Evolutionary conservation across 2,797 vertebrate species (phyloP).

Genomic region (Falco cherrug): DNA sequence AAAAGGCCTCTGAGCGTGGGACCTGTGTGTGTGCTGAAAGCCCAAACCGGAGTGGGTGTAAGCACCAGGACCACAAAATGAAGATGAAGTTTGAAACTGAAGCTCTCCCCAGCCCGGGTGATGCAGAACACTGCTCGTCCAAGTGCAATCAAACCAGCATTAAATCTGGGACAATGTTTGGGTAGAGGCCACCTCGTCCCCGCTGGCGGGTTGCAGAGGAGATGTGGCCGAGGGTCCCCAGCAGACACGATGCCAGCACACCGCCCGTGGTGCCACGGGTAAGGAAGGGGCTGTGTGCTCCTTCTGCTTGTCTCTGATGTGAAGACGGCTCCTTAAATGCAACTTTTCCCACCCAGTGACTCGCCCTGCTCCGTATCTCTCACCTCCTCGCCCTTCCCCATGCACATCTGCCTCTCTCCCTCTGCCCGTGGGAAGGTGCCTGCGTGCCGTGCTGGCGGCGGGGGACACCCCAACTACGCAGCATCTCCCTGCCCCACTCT

Average conservation of each 20-base stretch:
- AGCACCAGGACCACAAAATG: not conserved
- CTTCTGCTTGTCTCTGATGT: not conserved
- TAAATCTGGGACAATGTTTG: not conserved
- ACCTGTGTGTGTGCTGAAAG: not conserved
- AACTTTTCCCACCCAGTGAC: not conserved
- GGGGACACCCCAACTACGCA: rapidly evolving
- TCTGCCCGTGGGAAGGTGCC: not conserved
- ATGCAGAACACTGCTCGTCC: not conserved
- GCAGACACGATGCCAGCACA: not conserved
- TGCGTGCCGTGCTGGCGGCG: not conserved
- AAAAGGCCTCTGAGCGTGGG: rapidly evolving
- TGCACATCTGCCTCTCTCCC: not conserved
- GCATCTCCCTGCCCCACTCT: not conserved
- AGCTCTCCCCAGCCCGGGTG: not conserved
- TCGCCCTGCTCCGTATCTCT: not conserved
- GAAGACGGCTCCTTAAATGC: not conserved
- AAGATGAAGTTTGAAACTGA: not conserved
- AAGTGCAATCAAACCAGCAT: not conserved
- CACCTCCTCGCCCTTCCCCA: not conserved
- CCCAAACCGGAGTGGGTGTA: not conserved
- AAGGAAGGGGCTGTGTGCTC: not conserved
- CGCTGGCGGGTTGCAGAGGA: rapidly evolving
- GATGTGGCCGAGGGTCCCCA: rapidly evolving
- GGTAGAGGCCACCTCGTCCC: not conserved
- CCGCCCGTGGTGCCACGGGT: rapidly evolving